Evolutionary conservation across 2,113 vertebrate genomes (phyloP).

Genomic region (Sisor rabdophorus): DNA sequence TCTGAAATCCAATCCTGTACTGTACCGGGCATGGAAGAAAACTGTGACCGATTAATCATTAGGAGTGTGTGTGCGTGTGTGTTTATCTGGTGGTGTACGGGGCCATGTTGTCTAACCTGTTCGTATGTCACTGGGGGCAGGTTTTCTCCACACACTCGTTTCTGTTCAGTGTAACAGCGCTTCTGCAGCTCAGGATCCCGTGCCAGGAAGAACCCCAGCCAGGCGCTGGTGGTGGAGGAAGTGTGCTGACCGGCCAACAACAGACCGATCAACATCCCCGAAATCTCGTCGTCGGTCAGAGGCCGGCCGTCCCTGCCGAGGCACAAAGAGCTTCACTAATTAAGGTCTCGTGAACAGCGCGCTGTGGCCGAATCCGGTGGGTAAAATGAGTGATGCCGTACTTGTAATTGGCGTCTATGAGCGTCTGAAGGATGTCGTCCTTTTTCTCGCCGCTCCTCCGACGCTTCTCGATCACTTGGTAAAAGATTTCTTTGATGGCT

Average conservation of each 20-base stretch:
- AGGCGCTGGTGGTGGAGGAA: conserved; percentile 92
- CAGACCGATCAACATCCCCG: conserved; percentile 90
- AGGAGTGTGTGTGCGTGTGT: neutral
- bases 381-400: conserved; percentile 59
- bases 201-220: conserved; percentile 94
- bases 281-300: conserved; percentile 80
- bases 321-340: neutral
- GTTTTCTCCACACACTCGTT: conserved; percentile 77
- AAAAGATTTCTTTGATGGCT: conserved; percentile 92
- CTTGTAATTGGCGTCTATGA: conserved; percentile 94
- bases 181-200: conserved; percentile 78
- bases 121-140: conserved; percentile 79
- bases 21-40: too few relatives aligned
- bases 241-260: conserved; percentile 95
- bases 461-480: conserved; percentile 86
- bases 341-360: too few relatives aligned
- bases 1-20: too few relatives aligned
- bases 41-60: too few relatives aligned
- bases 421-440: conserved; percentile 92
- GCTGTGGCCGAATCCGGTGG: rapidly evolving
- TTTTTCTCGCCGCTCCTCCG: conserved; percentile 72
- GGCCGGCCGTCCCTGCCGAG: conserved; percentile 75
- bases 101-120: conserved; percentile 69
- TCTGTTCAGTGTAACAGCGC: conserved; percentile 86
- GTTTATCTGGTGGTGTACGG: conserved; percentile 8